Conservation (phyloP, 1,140 invertebrate species). For the Meloidogyne hapla region DNA sequence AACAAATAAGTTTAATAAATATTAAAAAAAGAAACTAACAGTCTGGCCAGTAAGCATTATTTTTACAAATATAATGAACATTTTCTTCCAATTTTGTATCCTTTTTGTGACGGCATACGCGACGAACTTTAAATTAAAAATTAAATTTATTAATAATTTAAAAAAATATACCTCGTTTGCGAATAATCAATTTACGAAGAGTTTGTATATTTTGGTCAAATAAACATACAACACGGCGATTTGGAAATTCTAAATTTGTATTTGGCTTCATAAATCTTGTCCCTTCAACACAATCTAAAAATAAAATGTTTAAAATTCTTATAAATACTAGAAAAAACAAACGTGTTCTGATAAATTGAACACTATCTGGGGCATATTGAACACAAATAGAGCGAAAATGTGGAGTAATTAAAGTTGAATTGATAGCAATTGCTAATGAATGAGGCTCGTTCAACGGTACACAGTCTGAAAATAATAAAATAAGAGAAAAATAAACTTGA, state of each 20-base stretch:
- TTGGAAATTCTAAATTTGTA: neutral
- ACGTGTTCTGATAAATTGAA: neutral
- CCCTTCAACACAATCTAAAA: neutral
- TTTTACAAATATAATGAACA: neutral
- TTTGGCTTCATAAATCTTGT: neutral
- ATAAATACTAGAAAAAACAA: neutral
- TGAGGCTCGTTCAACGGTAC: neutral
- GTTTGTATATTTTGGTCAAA: neutral
- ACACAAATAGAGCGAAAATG: neutral
- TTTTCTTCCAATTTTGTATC: neutral
- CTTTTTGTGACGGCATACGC: neutral
- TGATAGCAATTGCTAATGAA: neutral
- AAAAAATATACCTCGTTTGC: neutral
- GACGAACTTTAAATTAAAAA: neutral
- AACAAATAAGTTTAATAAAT: too few species aligned
- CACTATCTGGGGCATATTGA: neutral
- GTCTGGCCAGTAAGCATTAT: neutral
- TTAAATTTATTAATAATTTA: neutral
- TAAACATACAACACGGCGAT: neutral
- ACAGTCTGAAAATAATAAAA: neutral
- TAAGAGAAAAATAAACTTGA: too few species aligned
- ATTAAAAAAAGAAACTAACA: neutral
- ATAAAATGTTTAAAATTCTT: neutral
- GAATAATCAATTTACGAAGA: neutral
- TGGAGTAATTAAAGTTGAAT: neutral